Evolutionary conservation across 2,888 invertebrate species (phyloP), one percentile per base, ranked within the genome.

Genomic region (Athetis lepigone): DNA sequence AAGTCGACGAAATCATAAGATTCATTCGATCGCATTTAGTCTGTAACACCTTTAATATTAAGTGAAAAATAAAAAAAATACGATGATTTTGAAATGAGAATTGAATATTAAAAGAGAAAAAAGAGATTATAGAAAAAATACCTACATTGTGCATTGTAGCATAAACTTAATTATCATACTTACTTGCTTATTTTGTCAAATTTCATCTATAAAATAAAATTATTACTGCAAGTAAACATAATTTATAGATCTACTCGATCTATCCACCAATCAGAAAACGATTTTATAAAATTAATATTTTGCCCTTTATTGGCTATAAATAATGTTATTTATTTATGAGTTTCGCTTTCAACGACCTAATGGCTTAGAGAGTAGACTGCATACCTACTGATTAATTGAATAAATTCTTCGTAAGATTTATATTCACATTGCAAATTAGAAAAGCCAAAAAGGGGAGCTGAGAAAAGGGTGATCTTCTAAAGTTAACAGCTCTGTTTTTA

Each of bases 201-300:
- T n/a, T n/a, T n/a, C n/a, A n/a, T n/a, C n/a, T n/a, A n/a, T n/a
- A n/a, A n/a, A 18, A 18, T 27, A n/a, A 43, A 51, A n/a, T 59
- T 49, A 42, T 49, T 49, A 45, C 56, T 75, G 43, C 21, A 45
- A 45, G 43, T 71, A 16, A 58, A 51, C 39, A 39, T 47, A 27
- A 70, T 74, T 50, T 55, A 55, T 47, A 37, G 36, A 16, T 13
- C 39, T 56, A n/a, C n/a, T n/a, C n/a, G n/a, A n/a, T 19, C 8
- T 56, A 42, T 19, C 8, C 21, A 52, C 46, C 52, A 29, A 52
- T 55, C 51, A 52, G 70, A 52, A 56, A 71, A 54, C 45, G 23
- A 69, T 68, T 69, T 52, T 62, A 62, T 46, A 57, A 70, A 75
- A 75, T 75, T 71, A 46, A 62, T 75, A 63, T 58, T 71, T 70